Conservation (phyloP, 2,113 vertebrate species). For the Pseudopodoces humilis region DNA sequence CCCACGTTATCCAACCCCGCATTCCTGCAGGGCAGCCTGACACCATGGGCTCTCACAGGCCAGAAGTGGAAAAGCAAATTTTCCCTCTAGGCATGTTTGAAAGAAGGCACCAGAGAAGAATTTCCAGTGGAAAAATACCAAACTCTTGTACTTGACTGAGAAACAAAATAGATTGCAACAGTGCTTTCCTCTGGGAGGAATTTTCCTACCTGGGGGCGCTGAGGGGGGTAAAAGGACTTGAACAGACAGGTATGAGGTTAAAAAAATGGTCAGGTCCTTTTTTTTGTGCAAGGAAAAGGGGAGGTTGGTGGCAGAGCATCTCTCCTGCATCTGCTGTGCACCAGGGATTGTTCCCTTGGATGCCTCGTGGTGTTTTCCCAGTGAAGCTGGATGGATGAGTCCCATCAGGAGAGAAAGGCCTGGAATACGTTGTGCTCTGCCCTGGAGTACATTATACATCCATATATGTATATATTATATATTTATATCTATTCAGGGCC, state of each 20-base stretch:
- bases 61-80: constrained; percentile 3
- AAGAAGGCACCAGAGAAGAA: constrained; percentile 8
- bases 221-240: not conserved
- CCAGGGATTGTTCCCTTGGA: not conserved
- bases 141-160: constrained; percentile 34
- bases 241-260: not conserved
- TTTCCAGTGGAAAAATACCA: constrained; percentile 60
- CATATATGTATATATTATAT: not conserved
- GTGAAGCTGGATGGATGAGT: not conserved
- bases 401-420: not conserved
- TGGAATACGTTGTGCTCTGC: not conserved
- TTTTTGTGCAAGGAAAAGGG: not conserved
- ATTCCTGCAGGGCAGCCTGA: constrained; percentile 29
- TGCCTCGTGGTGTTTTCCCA: not conserved
- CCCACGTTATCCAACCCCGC: not conserved
- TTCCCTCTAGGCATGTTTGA: not conserved
- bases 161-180: constrained; percentile 39
- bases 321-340: not conserved
- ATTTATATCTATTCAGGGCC: not conserved
- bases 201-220: constrained; percentile 27
- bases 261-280: not conserved
- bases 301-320: not conserved
- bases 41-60: not conserved
- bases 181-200: constrained; percentile 32
- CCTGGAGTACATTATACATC: rapidly evolving